Conservation (phyloP, 2,797 vertebrate genomes). For the Crenuchus spilurus region DNA sequence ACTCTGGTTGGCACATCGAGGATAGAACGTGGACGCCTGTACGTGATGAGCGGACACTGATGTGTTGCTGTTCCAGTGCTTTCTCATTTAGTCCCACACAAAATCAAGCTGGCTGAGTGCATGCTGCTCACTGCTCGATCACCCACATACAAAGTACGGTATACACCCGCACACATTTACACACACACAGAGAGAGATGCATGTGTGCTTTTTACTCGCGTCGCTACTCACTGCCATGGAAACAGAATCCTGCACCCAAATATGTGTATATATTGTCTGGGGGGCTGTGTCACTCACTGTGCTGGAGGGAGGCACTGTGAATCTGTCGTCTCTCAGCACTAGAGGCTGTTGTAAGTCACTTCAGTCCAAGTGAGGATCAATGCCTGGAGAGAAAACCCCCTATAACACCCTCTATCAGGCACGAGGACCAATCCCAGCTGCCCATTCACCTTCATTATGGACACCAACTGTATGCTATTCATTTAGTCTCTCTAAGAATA, state of each 20-base stretch:
- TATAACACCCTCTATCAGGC: not conserved
- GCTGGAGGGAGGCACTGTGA: constrained; percentile 8
- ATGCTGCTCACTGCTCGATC: constrained; percentile 52
- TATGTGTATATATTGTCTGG: constrained; percentile 62
- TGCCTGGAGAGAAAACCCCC: constrained; percentile 36
- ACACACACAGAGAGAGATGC: constrained; percentile 37
- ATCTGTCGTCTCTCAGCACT: not conserved
- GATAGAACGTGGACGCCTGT: constrained; percentile 43
- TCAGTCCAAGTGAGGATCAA: constrained; percentile 11
- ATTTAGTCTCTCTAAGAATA: not conserved
- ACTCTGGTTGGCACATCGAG: constrained; percentile 57
- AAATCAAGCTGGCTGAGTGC: constrained; percentile 61
- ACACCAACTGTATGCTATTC: constrained; percentile 4
- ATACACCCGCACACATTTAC: constrained; percentile 44
- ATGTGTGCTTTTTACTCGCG: constrained; percentile 67
- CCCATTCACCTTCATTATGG: not conserved
- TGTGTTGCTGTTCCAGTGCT: constrained; percentile 47
- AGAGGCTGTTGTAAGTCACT: constrained; percentile 33
- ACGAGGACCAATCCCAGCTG: constrained; percentile 1
- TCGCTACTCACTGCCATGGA: constrained; percentile 75
- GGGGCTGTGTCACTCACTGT: constrained; percentile 32
- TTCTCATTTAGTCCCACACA: constrained; percentile 46
- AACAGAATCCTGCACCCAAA: constrained; percentile 71
- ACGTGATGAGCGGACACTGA: constrained; percentile 56
- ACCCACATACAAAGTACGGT: constrained; percentile 28